These are phyloP conservation scores for Anoncus sp. DNA, from an alignment of 2,888 invertebrate species.

Conservation along the genomic window DNA sequence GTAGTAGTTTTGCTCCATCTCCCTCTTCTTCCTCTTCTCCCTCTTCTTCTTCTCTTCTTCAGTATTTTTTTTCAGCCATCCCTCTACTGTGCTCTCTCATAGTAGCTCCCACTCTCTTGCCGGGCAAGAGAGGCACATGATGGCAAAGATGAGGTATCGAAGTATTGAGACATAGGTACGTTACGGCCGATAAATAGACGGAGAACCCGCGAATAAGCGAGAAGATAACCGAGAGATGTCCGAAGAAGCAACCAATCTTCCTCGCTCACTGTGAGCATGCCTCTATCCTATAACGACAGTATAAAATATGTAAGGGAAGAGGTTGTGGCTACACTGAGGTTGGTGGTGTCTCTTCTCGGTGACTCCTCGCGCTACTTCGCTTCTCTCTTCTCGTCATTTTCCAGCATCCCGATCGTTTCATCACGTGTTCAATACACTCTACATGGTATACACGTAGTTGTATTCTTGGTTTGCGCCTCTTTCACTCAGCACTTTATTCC, in stretches of 20 bases:
- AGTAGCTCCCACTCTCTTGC: slow-evolving; percentile 25
- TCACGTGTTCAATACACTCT: slow-evolving; percentile 12
- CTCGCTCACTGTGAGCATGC: slow-evolving; percentile 59
- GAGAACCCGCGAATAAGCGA: slow-evolving; percentile 55
- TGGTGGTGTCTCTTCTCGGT: slow-evolving; percentile 45
- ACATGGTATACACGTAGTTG: not conserved
- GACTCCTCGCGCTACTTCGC: slow-evolving; percentile 38
- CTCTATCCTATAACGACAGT: slow-evolving; percentile 69
- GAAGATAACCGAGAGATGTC: slow-evolving; percentile 33
- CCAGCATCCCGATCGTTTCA: slow-evolving; percentile 52
- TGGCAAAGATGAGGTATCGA: slow-evolving; percentile 50
- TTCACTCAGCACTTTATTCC: slow-evolving; percentile 59
- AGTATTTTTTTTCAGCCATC: slow-evolving; percentile 45
- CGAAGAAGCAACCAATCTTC: slow-evolving; percentile 76
- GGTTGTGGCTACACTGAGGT: slow-evolving; percentile 1
- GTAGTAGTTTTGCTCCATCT: slow-evolving; percentile 67
- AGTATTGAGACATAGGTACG: slow-evolving; percentile 78
- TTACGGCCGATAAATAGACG: slow-evolving; percentile 75
- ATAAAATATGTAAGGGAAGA: slow-evolving; percentile 49
- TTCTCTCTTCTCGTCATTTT: slow-evolving; percentile 53
- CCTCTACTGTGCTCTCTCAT: slow-evolving; percentile 33
- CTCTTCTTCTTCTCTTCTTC: slow-evolving; percentile 70
- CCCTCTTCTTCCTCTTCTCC: slow-evolving; percentile 71
- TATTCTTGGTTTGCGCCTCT: slow-evolving; percentile 33
- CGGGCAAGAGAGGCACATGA: slow-evolving; percentile 15